Conservation (phyloP, 2,797 vertebrate genomes). For the Micropoecilia bifurca region DNA sequence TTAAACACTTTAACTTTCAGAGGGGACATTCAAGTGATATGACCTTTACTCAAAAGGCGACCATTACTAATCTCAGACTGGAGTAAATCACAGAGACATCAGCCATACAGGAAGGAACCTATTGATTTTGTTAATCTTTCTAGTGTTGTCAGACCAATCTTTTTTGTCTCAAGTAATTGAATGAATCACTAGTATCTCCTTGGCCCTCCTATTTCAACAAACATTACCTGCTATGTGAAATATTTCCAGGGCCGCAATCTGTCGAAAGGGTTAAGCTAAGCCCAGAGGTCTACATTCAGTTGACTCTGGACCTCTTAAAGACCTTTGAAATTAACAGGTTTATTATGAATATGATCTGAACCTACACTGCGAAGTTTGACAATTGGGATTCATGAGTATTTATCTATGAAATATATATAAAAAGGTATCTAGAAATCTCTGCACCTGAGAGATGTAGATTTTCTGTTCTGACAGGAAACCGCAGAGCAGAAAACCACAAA, state of each 20-base stretch:
- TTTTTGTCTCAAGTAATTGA: conserved; percentile 8
- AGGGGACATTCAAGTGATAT: not conserved
- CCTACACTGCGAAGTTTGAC: not conserved
- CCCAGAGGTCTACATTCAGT: conserved; percentile 4
- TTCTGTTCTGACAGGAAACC: not conserved
- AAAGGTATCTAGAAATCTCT: not conserved
- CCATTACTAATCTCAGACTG: conserved; percentile 17
- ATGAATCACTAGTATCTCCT: conserved; percentile 2
- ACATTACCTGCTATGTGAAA: not conserved
- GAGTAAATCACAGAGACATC: conserved; percentile 4
- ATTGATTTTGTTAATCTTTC: conserved; percentile 45
- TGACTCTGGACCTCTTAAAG: not conserved
- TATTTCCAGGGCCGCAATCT: not conserved
- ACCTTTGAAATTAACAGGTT: not conserved
- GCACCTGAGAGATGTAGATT: not conserved
- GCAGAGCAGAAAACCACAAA: not conserved
- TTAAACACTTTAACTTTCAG: not conserved
- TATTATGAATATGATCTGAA: not conserved
- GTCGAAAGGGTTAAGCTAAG: not conserved
- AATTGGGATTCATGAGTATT: not conserved
- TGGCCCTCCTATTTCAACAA: conserved; percentile 3
- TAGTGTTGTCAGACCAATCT: conserved; percentile 6
- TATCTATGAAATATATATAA: not conserved
- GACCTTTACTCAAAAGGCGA: conserved; percentile 24
- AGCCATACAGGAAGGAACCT: conserved; percentile 10